Percentiles rank a stretch among this genome's conserved stretches.
phyloP scores from a whole-genome alignment of 1,140 invertebrate species.

The Eciton burchellii region DNA sequence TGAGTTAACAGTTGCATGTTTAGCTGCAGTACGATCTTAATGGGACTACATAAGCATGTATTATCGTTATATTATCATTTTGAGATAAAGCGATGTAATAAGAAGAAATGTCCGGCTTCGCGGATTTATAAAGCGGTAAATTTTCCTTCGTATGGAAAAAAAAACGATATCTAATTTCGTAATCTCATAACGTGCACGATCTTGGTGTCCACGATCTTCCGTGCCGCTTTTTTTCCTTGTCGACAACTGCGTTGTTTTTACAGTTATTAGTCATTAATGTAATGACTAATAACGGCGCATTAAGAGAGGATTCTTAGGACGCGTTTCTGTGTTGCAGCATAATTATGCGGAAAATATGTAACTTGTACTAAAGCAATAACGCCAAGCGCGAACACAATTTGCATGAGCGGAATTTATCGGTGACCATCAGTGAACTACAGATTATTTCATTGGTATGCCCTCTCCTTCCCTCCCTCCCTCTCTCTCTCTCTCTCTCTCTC shows the following conservation, averaged over 20 bases:
- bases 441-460: neutral
- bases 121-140: neutral
- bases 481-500: too few species aligned
- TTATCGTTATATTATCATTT: too few species aligned
- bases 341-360: constrained; percentile 14
- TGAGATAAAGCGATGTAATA: too few species aligned
- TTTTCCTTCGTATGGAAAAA: neutral
- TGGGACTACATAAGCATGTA: too few species aligned
- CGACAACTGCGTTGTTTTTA: neutral
- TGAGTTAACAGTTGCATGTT: too few species aligned
- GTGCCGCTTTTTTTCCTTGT: neutral
- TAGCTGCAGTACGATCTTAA: too few species aligned
- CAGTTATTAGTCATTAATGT: constrained; percentile 32
- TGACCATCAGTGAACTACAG: constrained; percentile 12
- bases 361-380: neutral
- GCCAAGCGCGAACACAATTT: neutral
- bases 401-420: neutral
- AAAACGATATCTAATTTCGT: neutral
- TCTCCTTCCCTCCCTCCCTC: too few species aligned
- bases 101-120: neutral
- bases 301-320: neutral
- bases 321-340: neutral
- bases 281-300: too few species aligned
- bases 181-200: neutral
- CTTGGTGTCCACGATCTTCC: neutral